A percentile compares a stretch with the other conserved stretches of the same genome.
These are phyloP conservation scores for Aplysia californica DNA, from an alignment of 1,140 invertebrate genomes.

Conservation along the genomic window DNA sequence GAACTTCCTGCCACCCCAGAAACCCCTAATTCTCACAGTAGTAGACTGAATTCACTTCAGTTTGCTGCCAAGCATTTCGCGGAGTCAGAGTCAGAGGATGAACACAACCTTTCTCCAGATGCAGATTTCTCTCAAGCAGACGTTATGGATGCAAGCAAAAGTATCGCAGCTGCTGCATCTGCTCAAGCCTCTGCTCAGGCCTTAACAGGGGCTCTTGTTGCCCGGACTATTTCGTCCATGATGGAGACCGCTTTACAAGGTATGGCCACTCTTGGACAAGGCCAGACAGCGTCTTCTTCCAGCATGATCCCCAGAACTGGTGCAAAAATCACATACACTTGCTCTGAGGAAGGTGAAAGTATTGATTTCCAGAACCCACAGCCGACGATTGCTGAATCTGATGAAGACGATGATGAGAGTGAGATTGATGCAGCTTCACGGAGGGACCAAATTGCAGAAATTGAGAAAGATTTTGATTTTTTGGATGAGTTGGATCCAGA, in stretches of 20 bases:
- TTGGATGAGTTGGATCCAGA: constrained; percentile 50
- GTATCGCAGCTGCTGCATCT: not conserved
- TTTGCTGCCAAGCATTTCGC: constrained; percentile 45
- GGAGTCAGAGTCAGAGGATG: constrained; percentile 45
- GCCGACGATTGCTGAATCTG: constrained; percentile 27
- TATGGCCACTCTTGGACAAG: constrained; percentile 28
- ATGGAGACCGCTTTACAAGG: constrained; percentile 50
- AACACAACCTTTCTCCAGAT: constrained; percentile 35
- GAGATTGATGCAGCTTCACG: constrained; percentile 27
- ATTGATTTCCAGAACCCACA: constrained; percentile 34
- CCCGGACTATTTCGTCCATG: constrained; percentile 47
- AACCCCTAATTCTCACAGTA: constrained; percentile 9
- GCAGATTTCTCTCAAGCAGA: constrained; percentile 38
- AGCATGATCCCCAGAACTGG: constrained; percentile 35
- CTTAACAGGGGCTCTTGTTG: constrained; percentile 33
- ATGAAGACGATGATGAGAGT: constrained; percentile 38
- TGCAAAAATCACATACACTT: constrained; percentile 39
- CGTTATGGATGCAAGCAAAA: not conserved
- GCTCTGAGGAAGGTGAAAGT: constrained; percentile 34
- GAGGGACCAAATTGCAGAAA: constrained; percentile 39
- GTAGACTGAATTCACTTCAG: not conserved
- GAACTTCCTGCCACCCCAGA: constrained; percentile 6
- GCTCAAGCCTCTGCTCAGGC: not conserved
- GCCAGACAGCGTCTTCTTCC: constrained; percentile 33
- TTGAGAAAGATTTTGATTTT: constrained; percentile 62